These are phyloP conservation scores for Tetramorium parvispinum DNA, from an alignment of 1,140 invertebrate species.

Conservation along the genomic window DNA sequence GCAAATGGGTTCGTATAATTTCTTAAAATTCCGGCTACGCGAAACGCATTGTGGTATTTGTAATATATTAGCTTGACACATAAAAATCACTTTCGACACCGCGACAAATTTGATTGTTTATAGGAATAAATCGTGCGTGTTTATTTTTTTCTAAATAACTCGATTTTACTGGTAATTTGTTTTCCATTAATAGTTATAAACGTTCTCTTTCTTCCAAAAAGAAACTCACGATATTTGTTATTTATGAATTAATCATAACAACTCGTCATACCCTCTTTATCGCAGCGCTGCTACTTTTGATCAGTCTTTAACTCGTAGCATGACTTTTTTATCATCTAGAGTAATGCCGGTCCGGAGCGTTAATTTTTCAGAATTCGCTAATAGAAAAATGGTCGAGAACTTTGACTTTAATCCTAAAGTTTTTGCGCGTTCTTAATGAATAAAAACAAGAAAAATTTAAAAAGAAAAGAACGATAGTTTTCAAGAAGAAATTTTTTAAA, in stretches of 20 bases:
- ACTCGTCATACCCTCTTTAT: conserved; percentile 8
- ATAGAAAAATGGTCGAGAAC: neutral
- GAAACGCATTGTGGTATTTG: neutral
- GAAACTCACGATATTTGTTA: neutral
- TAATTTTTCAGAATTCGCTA: neutral
- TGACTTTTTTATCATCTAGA: conserved; percentile 1
- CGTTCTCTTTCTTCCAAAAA: neutral
- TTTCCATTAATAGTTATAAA: neutral
- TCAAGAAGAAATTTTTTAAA: neutral
- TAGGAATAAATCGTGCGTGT: neutral
- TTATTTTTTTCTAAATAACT: neutral
- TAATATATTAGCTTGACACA: neutral
- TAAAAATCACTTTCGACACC: neutral
- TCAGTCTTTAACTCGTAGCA: neutral
- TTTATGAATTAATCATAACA: neutral
- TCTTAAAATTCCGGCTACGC: neutral
- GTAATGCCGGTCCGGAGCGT: neutral
- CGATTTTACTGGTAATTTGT: neutral
- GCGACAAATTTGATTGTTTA: neutral
- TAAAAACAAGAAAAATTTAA: neutral
- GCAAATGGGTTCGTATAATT: conserved; percentile 15
- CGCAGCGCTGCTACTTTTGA: neutral
- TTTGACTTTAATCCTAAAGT: neutral
- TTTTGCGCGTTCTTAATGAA: neutral
- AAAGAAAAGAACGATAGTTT: neutral